Evolutionary conservation across 2,888 invertebrate species (phyloP).

Genomic region (Oligia latruncula): DNA sequence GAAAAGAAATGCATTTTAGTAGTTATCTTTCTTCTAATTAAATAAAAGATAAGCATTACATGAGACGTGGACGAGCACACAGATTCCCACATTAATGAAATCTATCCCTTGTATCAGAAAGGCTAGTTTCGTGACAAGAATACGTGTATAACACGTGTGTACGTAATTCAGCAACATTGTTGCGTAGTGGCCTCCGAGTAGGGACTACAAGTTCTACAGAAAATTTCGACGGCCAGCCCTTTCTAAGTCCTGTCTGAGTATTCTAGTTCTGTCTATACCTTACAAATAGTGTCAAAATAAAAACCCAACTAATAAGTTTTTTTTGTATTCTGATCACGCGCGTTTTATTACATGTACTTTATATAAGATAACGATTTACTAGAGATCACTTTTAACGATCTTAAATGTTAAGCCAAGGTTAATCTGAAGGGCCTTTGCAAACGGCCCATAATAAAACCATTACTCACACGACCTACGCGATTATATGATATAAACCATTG

Average conservation of each 20-base stretch:
- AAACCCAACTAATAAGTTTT: background rate
- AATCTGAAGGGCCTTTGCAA: conserved; percentile 67
- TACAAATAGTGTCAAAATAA: background rate
- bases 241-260: background rate
- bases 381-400: conserved; percentile 35
- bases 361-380: conserved; percentile 30
- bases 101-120: conserved; percentile 3
- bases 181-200: background rate
- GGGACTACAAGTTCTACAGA: background rate
- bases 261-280: background rate
- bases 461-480: conserved; percentile 76
- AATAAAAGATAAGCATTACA: background rate
- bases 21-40: conserved; percentile 5
- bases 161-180: background rate
- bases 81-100: conserved; percentile 10
- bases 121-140: conserved; percentile 15
- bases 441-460: conserved; percentile 70
- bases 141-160: background rate
- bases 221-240: background rate
- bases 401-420: conserved; percentile 53
- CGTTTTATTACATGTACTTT: conserved; percentile 17
- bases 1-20: background rate
- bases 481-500: conserved; percentile 57
- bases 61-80: background rate
- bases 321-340: background rate